phyloP scores from a whole-genome alignment of 2,888 invertebrate genomes.

The Cremastinae sp. region DNA sequence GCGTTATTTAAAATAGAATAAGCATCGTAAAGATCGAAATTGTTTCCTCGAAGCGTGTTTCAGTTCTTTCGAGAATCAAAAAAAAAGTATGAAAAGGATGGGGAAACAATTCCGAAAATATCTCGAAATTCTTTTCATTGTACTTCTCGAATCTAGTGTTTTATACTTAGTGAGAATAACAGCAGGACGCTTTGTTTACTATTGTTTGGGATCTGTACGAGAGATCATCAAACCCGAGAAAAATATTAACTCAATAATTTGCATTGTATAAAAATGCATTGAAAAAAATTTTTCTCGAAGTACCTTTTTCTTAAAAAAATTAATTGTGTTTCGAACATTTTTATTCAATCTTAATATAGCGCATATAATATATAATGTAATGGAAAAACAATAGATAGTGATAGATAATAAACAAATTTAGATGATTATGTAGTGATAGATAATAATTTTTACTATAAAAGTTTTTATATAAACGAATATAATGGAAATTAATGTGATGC shows the following conservation, averaged over 20 bases:
- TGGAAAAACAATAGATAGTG: no score
- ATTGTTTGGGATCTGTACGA: constrained; percentile 54
- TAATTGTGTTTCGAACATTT: no score
- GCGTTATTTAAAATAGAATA: constrained; percentile 66
- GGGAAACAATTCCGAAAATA: constrained; percentile 55
- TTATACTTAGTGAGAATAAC: constrained; percentile 49
- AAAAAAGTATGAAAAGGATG: constrained; percentile 16
- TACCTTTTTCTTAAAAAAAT: constrained; percentile 4
- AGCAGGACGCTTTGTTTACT: constrained; percentile 54
- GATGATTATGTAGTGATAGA: no score
- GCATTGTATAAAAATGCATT: background rate
- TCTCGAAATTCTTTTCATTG: constrained; percentile 45
- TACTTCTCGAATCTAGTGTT: constrained; percentile 39
- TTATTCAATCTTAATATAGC: no score
- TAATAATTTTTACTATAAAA: no score
- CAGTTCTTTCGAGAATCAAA: constrained; percentile 28
- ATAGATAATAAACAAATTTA: no score
- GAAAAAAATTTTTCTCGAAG: background rate
- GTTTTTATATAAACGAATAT: no score
- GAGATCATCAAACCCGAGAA: constrained; percentile 39
- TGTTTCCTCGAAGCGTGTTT: constrained; percentile 72
- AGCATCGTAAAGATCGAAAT: constrained; percentile 78
- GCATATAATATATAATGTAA: no score
- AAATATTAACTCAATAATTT: background rate
- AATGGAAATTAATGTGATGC: no score